A percentile compares a stretch with the other conserved stretches of the same genome.
Conservation (phyloP, 2,113 vertebrate species). For the Festucalex cinctus region DNA sequence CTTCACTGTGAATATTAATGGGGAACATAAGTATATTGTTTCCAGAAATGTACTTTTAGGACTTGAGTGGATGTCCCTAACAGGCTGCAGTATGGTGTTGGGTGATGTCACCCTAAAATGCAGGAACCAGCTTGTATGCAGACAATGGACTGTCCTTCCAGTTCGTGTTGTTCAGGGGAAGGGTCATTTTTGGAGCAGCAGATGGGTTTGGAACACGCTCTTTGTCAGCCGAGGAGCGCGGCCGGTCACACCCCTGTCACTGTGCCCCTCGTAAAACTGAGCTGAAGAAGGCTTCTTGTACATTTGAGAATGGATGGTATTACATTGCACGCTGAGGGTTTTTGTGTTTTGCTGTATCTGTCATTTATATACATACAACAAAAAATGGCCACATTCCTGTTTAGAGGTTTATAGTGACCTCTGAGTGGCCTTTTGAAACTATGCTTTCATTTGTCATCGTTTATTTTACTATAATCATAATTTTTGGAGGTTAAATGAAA, state of each 20-base stretch:
- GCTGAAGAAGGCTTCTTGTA: not conserved
- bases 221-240: slow-evolving; percentile 69
- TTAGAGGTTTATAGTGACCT: not conserved
- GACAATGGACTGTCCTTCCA: slow-evolving; percentile 67
- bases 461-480: not conserved
- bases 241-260: slow-evolving; percentile 49
- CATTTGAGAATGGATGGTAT: not conserved
- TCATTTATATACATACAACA: not conserved
- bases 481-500: not conserved
- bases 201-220: slow-evolving; percentile 69
- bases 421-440: not conserved
- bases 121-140: slow-evolving; percentile 39
- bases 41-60: slow-evolving; percentile 21
- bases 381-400: not conserved
- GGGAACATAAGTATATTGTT: not conserved
- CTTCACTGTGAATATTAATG: not conserved
- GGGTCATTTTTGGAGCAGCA: slow-evolving; percentile 62
- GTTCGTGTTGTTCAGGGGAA: slow-evolving; percentile 55
- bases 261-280: slow-evolving; percentile 44
- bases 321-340: not conserved
- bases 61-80: slow-evolving; percentile 24
- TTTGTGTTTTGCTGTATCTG: not conserved
- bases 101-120: slow-evolving; percentile 55
- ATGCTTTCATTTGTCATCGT: not conserved
- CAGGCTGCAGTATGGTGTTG: slow-evolving; percentile 14